Percentiles rank a stretch among this genome's conserved stretches.
phyloP scores from a whole-genome alignment of 2,888 invertebrate genomes.

The Syritta pipiens region DNA sequence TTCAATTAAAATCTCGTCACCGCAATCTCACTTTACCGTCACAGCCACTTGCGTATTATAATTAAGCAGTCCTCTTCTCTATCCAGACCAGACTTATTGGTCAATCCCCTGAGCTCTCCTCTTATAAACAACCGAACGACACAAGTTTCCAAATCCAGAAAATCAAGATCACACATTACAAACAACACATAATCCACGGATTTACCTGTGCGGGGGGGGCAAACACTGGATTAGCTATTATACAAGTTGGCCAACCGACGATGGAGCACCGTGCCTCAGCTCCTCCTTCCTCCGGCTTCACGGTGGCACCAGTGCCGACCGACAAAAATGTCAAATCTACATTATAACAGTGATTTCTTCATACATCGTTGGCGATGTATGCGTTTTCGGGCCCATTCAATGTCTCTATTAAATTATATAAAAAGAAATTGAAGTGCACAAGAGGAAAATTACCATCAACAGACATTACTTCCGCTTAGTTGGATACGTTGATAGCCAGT shows the following conservation, averaged over 20 bases:
- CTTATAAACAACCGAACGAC: too few species aligned
- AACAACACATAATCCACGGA: background rate
- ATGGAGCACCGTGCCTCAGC: too few species aligned
- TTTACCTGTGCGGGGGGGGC: too few species aligned
- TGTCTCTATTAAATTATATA: slow-evolving; percentile 40
- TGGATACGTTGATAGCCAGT: slow-evolving; percentile 42
- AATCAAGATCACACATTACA: slow-evolving; percentile 37
- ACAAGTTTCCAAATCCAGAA: slow-evolving; percentile 29
- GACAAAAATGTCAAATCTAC: slow-evolving; percentile 24
- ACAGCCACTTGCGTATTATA: background rate
- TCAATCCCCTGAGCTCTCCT: slow-evolving; percentile 1
- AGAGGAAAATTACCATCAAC: slow-evolving; percentile 46
- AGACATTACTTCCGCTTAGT: slow-evolving; percentile 55
- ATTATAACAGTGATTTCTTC: slow-evolving; percentile 33
- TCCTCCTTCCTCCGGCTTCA: too few species aligned
- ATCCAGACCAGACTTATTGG: background rate
- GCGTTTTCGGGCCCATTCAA: slow-evolving; percentile 10
- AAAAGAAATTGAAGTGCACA: slow-evolving; percentile 45
- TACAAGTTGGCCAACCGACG: slow-evolving; percentile 26
- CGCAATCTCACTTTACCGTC: background rate
- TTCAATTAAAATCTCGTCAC: background rate
- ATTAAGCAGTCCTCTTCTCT: slow-evolving; percentile 7
- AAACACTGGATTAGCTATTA: too few species aligned
- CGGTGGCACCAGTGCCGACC: background rate
- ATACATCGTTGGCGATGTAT: slow-evolving; percentile 3